Evolutionary conservation across 2,888 invertebrate genomes (phyloP).

Genomic region (Eurytoma californica): DNA sequence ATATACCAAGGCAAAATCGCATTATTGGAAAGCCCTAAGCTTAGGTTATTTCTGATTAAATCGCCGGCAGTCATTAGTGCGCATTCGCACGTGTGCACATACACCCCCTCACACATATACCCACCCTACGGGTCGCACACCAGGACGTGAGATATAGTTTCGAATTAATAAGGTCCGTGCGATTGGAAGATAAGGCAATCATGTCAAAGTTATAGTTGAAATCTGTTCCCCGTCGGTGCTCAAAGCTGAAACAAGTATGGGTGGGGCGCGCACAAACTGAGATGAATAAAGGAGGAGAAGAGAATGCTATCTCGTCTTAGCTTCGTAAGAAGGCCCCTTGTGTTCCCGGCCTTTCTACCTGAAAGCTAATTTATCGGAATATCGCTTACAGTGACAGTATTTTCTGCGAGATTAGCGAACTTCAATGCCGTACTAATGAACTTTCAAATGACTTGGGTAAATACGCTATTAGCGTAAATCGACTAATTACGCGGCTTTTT

Average conservation of each 20-base stretch:
- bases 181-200: conserved; percentile 26
- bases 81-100: too few species aligned
- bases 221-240: neutral
- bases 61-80: neutral
- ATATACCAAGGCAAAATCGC: too few species aligned
- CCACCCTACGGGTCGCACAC: too few species aligned
- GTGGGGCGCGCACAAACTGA: too few species aligned
- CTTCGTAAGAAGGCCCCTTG: conserved; percentile 3
- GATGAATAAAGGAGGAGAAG: too few species aligned
- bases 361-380: conserved; percentile 25
- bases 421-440: conserved; percentile 14
- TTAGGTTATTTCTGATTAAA: conserved; percentile 17
- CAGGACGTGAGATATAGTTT: neutral
- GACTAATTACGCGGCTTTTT: neutral
- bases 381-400: conserved; percentile 5
- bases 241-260: too few species aligned
- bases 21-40: neutral
- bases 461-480: neutral
- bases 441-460: neutral
- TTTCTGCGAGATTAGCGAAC: conserved; percentile 22
- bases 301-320: neutral
- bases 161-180: conserved; percentile 8
- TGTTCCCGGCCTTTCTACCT: neutral
- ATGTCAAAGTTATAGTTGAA: neutral
- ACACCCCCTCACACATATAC: too few species aligned